Evolutionary conservation across 2,888 invertebrate genomes (phyloP).

Genomic region (Netelia virgata): DNA sequence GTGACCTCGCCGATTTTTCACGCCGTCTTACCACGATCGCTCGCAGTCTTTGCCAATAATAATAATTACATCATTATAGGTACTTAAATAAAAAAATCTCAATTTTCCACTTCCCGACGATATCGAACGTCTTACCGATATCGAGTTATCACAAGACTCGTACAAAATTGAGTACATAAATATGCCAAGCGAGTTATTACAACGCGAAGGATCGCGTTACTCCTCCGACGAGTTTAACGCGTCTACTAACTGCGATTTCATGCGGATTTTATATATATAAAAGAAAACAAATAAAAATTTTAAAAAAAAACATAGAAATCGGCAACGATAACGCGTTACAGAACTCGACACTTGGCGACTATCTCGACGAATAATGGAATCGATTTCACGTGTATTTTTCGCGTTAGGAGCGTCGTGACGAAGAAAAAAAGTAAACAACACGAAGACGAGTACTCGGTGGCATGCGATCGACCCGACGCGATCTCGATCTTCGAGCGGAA

Average conservation of each 20-base stretch:
- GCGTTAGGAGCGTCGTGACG: neutral
- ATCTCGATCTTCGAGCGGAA: constrained; percentile 69
- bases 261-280: constrained; percentile 11
- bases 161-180: constrained; percentile 65
- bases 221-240: constrained; percentile 37
- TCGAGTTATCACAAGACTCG: constrained; percentile 10
- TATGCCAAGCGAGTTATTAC: constrained; percentile 59
- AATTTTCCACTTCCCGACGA: constrained; percentile 39
- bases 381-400: constrained; percentile 64
- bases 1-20: constrained; percentile 1
- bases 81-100: constrained; percentile 17
- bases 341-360: constrained; percentile 58
- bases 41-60: constrained; percentile 15
- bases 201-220: neutral
- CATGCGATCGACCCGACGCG: constrained; percentile 53
- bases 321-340: neutral
- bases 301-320: neutral
- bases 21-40: constrained; percentile 29
- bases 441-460: neutral
- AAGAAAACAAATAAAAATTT: constrained; percentile 43
- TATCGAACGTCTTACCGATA: constrained; percentile 30
- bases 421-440: neutral
- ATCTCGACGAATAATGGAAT: constrained; percentile 69
- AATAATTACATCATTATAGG: constrained; percentile 46
- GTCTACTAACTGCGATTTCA: constrained; percentile 39